Evolutionary conservation across 1,140 invertebrate genomes (phyloP), one percentile per base, ranked within the genome.

Genomic region (Ectropis grisescens): DNA sequence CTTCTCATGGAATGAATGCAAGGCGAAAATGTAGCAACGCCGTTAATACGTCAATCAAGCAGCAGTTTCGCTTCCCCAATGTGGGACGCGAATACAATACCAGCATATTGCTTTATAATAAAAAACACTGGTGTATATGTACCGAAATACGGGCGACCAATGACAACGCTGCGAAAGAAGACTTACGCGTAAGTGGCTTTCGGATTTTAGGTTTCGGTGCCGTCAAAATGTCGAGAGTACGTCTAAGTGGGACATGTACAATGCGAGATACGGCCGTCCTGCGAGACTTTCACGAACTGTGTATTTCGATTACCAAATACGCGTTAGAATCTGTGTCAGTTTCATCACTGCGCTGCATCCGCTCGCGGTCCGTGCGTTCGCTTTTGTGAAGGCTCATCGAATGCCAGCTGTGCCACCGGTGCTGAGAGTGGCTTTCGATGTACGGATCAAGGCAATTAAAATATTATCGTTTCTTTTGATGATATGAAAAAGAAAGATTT

Each of bases 241-340:
- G 40, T 44, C 56, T 37, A 75, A 72, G 69, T 80, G 55, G 71
- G 59, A 60, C 70, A 56, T 47, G 47, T 47, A 70, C 65, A 68
- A 69, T 66, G 48, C 58, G 58, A 72, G 64, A 70, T 58, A 58
- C 49, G 34, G 48, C 59, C 56, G 68, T 64, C 67, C 62, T 76
- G 60, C 53, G 66, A 67, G 70, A 78, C 75, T 81, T 81, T 81
- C 72, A 81, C 75, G 72, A 66, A 55, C 54, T 59, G 59, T n/a
- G n/a, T 57, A 62, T 56, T 71, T 74, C 70, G 70, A 78, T 81
- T 78, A 76, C 72, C 72, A 78, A 81, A 81, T 74, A 67, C 64
- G 58, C 60, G 67, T 75, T 78, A 78, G 70, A 78, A 78, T 76
- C 70, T 81, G 69, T 81, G 75, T 76, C 75, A 76, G 62, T 78